Base-by-base conservation (phyloP, 2,113 vertebrate species). In the Mystacornis crossleyi region DNA sequence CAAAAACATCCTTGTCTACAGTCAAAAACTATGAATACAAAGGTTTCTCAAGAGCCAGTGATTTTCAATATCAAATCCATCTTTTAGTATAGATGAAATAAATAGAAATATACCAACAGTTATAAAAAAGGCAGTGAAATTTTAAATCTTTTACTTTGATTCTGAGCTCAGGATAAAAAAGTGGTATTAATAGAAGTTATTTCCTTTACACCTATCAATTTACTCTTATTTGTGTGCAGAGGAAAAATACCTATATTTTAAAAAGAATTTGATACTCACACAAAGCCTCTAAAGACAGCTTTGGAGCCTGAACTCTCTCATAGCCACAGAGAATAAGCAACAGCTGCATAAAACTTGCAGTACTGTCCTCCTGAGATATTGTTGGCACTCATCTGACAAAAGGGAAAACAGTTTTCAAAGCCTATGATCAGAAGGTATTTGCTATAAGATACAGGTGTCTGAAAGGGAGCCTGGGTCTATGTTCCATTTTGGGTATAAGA, bases 41-140 rank as follows among this genome's bases (percentile, higher is more conserved):
- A 87, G 20, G 13, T 94, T 95, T 92, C 79, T 90, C 62, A 91
- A 81, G 70, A 96, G 83, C 86, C 55, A 81, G 48, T 91, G 50
- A 77, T 90, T 67, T 91, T 62, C 24, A 65, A 60, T 84, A 87
- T 89, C 61, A 89, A 64, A 57, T 62, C 13, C 38, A 55, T 88
- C 65, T 70, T 94, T 92, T 91, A 12, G 11, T 62, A 51, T 33
- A 60, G 34, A 54, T 84, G 79, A 58, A 85, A 86, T 34, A 82
- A 62, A 61, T 18, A 86, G 21, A 45, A 34, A 55, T 75, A 53
- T 93, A 86, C 8, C 80, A 64, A 57, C 8, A 9, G 64, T 85
- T 94, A 50, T 25, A 14, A 86, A 75, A 81, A 95, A 67, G 11
- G 2, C 8, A 81, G 55, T 57, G 29, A n/a, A 77, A 88, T 81